Evolutionary conservation across 2,113 vertebrate species (phyloP), one percentile per base, ranked within the genome.

Genomic region (pig (Sus scrofa)): DNA sequence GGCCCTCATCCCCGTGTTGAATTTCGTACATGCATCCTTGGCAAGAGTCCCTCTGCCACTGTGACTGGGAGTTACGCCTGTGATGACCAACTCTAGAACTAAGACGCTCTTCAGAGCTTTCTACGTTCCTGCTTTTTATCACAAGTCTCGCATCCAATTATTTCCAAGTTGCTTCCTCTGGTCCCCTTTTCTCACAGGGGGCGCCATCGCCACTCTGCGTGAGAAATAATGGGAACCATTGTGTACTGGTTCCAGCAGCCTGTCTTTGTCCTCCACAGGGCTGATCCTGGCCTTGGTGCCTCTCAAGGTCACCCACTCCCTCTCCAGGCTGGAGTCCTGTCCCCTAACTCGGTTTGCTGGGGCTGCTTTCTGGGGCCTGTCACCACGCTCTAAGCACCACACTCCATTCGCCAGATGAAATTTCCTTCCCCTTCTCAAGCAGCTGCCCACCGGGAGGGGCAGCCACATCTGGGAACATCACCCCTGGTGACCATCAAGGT

Each of bases 201-300:
- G 39, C 1, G 30, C 52, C 58, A 12, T 3, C 16, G 26, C 37
- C 0, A 0, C 60, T 14, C 56, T 4, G 6, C 10, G 37, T 0
- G 1, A 2, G 9, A 10, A 12, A n/a, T 10, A 24, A n/a, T 0
- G 4, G 71, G 71, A 52, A 39, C 3, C 7, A 3, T 1, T 11
- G 60, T 3, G 12, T 20, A 73, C 44, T 6, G 3, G 22, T 11
- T 24, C n/a, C 26, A 39, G 77, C 5, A 27, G 52, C 26, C 2
- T 0, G 73, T 19, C 52, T 30, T 34, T 44, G 34, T 1, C 44
- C 37, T 44, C 67, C 0, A 2, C 0, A 20, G 32, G 44, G 56
- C 71, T 3, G 3, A 15, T 30, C 32, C 54, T n/a, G 60, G 73
- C 54, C 34, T 85, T 30, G 32, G 12, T 9, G n/a, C 8, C 27